Conservation (phyloP, 2,113 vertebrate genomes). For the Phyllopteryx taeniolatus region DNA sequence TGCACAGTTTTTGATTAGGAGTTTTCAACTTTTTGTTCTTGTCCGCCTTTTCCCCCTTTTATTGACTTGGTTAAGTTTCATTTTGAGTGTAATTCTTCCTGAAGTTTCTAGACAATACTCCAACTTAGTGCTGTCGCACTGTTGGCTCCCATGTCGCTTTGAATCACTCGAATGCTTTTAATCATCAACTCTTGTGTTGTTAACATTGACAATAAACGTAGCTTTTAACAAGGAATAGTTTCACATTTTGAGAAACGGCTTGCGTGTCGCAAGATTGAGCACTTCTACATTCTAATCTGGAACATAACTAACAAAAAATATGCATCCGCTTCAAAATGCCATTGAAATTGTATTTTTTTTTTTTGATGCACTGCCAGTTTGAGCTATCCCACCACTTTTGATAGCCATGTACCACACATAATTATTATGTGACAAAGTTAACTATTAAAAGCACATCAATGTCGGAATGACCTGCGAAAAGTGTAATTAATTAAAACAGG, state of each 20-base stretch:
- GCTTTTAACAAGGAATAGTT: not conserved
- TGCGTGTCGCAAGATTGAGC: not conserved
- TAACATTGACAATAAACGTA: not conserved
- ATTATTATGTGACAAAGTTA: no score
- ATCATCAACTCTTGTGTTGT: not conserved
- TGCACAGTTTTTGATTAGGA: conserved; percentile 59
- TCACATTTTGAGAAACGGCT: not conserved
- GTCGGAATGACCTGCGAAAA: no score
- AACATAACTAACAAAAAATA: not conserved
- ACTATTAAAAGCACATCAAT: no score
- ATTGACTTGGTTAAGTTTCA: conserved; percentile 38
- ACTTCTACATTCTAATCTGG: not conserved
- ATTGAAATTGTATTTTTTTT: no score
- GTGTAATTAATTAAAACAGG: no score
- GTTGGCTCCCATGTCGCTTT: conserved; percentile 23
- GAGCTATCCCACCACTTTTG: no score
- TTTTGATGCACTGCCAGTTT: no score
- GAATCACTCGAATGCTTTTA: conserved; percentile 19
- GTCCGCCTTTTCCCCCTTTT: conserved; percentile 30
- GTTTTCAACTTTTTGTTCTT: conserved; percentile 64
- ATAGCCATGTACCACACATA: no score
- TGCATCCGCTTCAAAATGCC: not conserved
- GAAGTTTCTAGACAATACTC: conserved; percentile 39
- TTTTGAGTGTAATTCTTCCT: conserved; percentile 48
- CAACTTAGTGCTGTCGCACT: conserved; percentile 14